Conservation (phyloP, 2,113 vertebrate species). For the Butorides virescens region DNA sequence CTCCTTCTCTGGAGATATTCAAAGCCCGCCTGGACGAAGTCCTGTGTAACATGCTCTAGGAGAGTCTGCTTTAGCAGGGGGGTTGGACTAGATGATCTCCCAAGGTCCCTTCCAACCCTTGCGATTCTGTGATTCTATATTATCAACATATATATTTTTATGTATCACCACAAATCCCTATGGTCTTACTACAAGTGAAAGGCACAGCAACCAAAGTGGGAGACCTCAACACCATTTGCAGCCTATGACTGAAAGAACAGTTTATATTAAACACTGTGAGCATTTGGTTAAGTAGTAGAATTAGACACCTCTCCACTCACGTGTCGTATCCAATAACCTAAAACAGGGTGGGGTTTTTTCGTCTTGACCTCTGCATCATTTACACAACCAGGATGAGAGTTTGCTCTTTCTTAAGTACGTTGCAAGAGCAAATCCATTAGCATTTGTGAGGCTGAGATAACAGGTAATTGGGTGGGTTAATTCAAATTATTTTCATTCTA, state of each 20-base stretch:
- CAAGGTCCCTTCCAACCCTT: no score
- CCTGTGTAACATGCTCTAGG: no score
- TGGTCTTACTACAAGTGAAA: background rate
- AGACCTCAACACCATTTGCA: background rate
- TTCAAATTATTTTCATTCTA: slow-evolving; percentile 15
- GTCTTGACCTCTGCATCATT: background rate
- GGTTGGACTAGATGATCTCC: no score
- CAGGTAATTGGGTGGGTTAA: slow-evolving; percentile 20
- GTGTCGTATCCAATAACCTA: background rate
- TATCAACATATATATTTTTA: background rate
- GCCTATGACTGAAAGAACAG: background rate
- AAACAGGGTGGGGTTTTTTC: background rate
- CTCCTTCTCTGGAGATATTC: no score
- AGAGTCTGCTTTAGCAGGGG: no score
- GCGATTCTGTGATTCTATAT: no score
- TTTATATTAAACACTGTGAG: background rate
- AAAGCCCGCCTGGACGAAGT: no score
- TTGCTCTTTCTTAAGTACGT: accelerated
- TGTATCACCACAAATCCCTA: background rate
- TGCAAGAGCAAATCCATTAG: background rate
- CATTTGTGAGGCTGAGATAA: background rate
- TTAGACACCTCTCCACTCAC: background rate
- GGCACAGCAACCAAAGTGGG: background rate
- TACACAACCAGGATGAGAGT: background rate
- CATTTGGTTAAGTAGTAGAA: background rate